These are phyloP conservation scores for Herpetotheres cachinnans DNA, from an alignment of 2,113 vertebrate genomes.

Conservation along the genomic window DNA sequence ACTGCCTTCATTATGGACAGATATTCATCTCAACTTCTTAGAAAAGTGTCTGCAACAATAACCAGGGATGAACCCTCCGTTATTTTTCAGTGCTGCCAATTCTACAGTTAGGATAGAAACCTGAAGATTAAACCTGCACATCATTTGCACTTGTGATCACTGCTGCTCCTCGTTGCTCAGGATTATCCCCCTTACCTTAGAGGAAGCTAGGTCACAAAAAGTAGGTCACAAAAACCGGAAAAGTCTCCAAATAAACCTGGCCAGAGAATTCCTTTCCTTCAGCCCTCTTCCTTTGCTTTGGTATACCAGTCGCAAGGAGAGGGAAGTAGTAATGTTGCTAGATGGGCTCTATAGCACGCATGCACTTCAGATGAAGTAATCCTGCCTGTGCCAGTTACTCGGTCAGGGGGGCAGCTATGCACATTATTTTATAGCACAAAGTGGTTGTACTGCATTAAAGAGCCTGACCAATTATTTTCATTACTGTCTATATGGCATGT, in stretches of 20 bases:
- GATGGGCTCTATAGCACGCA: neutral
- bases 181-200: neutral
- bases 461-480: neutral
- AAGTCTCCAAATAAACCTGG: neutral
- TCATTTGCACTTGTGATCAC: neutral
- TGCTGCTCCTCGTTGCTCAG: neutral
- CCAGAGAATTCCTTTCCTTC: neutral
- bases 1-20: neutral
- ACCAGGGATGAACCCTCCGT: neutral
- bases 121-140: neutral
- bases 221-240: neutral
- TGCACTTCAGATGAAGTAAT: neutral
- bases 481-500: neutral
- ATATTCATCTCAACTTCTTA: neutral
- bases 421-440: neutral
- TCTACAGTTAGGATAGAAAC: neutral
- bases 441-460: neutral
- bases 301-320: rapidly evolving
- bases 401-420: neutral
- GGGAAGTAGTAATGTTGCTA: neutral
- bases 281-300: neutral
- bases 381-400: neutral
- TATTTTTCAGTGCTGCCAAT: neutral
- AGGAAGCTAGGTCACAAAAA: neutral
- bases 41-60: neutral